Percentiles rank a stretch among this genome's conserved stretches.
phyloP scores from a whole-genome alignment of 2,888 invertebrate species.

The Drosophila yooni region DNA sequence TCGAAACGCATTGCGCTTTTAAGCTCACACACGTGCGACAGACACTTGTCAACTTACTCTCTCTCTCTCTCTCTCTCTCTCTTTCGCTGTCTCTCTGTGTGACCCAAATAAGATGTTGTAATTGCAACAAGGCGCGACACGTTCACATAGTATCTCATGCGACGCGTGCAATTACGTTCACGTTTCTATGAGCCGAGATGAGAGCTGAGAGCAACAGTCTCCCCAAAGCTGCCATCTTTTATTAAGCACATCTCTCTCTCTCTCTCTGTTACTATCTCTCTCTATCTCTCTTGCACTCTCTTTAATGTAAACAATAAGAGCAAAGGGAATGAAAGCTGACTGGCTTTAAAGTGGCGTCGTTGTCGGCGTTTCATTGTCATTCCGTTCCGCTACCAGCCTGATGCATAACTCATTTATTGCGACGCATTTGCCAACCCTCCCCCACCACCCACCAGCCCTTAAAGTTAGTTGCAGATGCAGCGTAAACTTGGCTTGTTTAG shows the following conservation, averaged over 20 bases:
- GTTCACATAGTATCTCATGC: constrained; percentile 24
- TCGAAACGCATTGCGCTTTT: constrained; percentile 78
- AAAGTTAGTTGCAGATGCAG: not conserved
- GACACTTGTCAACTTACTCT: constrained; percentile 57
- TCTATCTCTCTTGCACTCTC: constrained; percentile 13
- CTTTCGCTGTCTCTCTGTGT: constrained; percentile 43
- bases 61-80: constrained; percentile 19
- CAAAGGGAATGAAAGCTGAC: constrained; percentile 39
- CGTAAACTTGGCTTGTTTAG: constrained; percentile 15
- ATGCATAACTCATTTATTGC: constrained; percentile 70
- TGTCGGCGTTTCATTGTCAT: constrained; percentile 48
- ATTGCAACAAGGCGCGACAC: constrained; percentile 76
- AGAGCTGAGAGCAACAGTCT: constrained; percentile 52
- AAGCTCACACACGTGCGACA: constrained; percentile 75
- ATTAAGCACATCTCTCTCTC: not conserved
- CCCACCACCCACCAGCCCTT: not conserved
- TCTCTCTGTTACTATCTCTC: constrained; percentile 12
- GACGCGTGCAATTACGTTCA: constrained; percentile 65
- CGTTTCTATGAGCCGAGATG: constrained; percentile 42
- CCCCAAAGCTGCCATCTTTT: constrained; percentile 24
- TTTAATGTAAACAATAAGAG: constrained; percentile 55
- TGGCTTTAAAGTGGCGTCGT: constrained; percentile 47
- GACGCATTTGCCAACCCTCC: constrained; percentile 64
- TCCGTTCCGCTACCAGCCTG: constrained; percentile 26
- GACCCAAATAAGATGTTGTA: constrained; percentile 81